Evolutionary conservation across 2,797 vertebrate genomes (phyloP).

Genomic region (Halcyon leucocephala): DNA sequence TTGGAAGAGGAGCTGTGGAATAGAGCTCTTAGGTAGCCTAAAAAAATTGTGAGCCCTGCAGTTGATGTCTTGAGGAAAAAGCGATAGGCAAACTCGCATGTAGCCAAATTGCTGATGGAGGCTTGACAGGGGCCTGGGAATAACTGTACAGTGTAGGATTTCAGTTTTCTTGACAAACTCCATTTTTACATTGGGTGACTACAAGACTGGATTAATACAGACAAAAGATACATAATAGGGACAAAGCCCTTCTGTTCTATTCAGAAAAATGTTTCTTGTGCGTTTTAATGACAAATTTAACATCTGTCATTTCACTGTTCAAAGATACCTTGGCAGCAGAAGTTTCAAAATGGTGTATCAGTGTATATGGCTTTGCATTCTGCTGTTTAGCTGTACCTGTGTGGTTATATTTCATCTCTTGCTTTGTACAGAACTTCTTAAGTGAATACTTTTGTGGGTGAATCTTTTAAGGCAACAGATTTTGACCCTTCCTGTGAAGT

Average conservation of each 20-base stretch:
- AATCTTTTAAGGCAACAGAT: background rate
- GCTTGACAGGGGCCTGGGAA: background rate
- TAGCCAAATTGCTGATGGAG: background rate
- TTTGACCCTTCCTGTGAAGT: background rate
- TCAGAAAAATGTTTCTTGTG: background rate
- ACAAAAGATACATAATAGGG: background rate
- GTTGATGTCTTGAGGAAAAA: background rate
- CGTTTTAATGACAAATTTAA: background rate
- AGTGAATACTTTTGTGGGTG: background rate
- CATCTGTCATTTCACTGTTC: background rate
- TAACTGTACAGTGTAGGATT: background rate
- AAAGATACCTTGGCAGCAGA: background rate
- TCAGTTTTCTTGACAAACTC: background rate
- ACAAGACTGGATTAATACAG: background rate
- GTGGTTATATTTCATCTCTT: background rate
- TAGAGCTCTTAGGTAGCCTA: background rate
- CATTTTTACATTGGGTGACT: background rate
- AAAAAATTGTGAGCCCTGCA: background rate
- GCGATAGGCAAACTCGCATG: background rate
- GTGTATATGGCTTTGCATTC: background rate
- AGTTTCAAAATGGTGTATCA: background rate
- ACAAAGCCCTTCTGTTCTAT: background rate
- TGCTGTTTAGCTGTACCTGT: background rate
- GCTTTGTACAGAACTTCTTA: background rate
- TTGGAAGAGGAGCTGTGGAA: background rate